These are phyloP conservation scores for Temnothorax ravouxi DNA, from an alignment of 2,888 invertebrate species.

Conservation along the genomic window DNA sequence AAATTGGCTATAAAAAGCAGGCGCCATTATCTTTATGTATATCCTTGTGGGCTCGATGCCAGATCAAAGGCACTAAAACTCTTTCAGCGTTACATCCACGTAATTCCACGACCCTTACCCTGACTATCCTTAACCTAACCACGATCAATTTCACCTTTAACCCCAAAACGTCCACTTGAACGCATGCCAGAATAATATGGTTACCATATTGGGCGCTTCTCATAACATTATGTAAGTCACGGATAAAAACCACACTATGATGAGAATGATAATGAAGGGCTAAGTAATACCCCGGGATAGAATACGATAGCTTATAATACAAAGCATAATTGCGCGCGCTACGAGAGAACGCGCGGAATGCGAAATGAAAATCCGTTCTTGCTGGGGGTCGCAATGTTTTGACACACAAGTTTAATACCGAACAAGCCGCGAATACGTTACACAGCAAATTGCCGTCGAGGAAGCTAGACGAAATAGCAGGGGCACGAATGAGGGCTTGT, in stretches of 20 bases:
- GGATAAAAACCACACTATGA: conserved; percentile 55
- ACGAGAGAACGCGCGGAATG: conserved; percentile 6
- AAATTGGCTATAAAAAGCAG: conserved; percentile 27
- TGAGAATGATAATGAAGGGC: conserved; percentile 51
- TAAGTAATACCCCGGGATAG: conserved; percentile 17
- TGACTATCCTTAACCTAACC: conserved; percentile 51
- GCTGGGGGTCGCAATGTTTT: not conserved
- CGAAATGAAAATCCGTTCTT: not conserved
- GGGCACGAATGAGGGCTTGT: not conserved
- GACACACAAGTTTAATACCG: conserved; percentile 8
- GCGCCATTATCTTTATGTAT: conserved; percentile 71
- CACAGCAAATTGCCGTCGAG: not conserved
- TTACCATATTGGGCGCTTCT: conserved; percentile 54
- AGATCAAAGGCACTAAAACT: conserved; percentile 78
- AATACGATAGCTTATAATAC: not conserved
- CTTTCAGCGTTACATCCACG: conserved; percentile 60
- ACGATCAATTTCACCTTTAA: conserved; percentile 65
- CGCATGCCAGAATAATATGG: conserved; percentile 77
- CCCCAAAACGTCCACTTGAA: conserved; percentile 77
- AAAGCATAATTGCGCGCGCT: not conserved
- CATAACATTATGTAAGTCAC: conserved; percentile 59
- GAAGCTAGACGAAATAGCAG: not conserved
- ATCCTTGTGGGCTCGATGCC: conserved; percentile 78
- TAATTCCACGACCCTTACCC: conserved; percentile 63
- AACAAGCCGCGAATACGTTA: not conserved